Evolutionary conservation across 2,888 invertebrate species (phyloP), one percentile per base, ranked within the genome.

Genomic region (Clanis bilineata): DNA sequence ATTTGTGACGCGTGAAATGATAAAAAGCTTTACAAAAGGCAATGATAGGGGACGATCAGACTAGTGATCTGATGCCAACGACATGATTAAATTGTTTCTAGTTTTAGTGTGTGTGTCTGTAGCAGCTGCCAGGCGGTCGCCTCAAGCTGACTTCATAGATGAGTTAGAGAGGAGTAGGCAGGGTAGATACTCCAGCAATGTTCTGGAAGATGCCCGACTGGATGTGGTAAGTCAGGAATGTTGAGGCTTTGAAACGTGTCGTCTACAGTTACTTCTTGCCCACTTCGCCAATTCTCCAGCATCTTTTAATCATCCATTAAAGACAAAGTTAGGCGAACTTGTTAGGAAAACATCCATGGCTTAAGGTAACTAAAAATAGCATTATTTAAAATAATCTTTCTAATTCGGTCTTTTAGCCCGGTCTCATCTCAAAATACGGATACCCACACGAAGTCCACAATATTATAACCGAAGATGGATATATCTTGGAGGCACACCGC

Each of bases 391-490:
- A 25, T 6, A 25, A 3, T 6, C 25, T 25, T 10, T 36, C 5
- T 12, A 36, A n/a, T 54, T 12, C 3, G 22, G 15, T 36, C 12
- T 62, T 67, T 4, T 70, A 86, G 86, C 83, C 83, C 4, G 79
- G 77, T 28, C 71, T 86, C 0, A 69, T 85, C 39, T 58, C 67
- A 5, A 85, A 82, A 65, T 82, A 86, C 61, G 82, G 80, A 7
- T 86, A 86, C 58, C 85, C 86, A 9, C 63, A 75, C 47, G 83
- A 86, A 67, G 62, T 73, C 2, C 85, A 85, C 65, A 62, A 61
- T n/a, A 71, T 83, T 44, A 64, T 65, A 1, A 83, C 86, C 12
- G 60, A 72, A 12, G 85, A 86, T 63, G 83, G 82, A 4, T 85
- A 86, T 66, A 74, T 82, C 45, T 62, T 86, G 63, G 80, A 82